Conservation (phyloP, 2,888 invertebrate genomes). For the Leptogaster cylindrica region DNA sequence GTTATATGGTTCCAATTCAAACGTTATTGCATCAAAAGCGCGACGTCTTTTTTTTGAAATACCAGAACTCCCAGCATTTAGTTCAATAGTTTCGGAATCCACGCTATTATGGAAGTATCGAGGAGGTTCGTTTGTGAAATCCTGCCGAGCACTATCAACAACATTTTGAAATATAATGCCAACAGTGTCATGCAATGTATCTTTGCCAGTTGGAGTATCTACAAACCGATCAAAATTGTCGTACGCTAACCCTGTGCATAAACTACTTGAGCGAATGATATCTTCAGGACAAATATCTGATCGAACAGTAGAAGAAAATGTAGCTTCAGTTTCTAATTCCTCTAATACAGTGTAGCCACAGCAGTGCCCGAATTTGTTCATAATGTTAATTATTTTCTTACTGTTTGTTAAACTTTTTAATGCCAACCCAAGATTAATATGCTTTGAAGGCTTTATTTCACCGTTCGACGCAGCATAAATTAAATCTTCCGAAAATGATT, state of each 20-base stretch:
- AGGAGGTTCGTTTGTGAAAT: neutral
- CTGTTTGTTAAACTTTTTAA: slow-evolving; percentile 53
- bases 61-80: neutral
- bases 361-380: slow-evolving; percentile 55
- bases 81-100: neutral
- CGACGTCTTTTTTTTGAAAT: slow-evolving; percentile 23
- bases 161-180: slow-evolving; percentile 51
- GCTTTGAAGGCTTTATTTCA: slow-evolving; percentile 48
- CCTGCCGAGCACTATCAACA: neutral
- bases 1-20: slow-evolving; percentile 15
- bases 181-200: slow-evolving; percentile 56
- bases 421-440: slow-evolving; percentile 52
- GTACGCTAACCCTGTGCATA: slow-evolving; percentile 52
- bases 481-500: slow-evolving; percentile 24
- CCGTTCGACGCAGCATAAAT: slow-evolving; percentile 9
- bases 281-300: slow-evolving; percentile 50
- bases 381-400: slow-evolving; percentile 51
- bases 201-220: slow-evolving; percentile 54
- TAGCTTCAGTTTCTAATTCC: slow-evolving; percentile 55
- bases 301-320: slow-evolving; percentile 48
- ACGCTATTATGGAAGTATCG: neutral
- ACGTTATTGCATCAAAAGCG: slow-evolving; percentile 31
- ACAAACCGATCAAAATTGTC: slow-evolving; percentile 54
- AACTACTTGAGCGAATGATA: slow-evolving; percentile 44
- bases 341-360: slow-evolving; percentile 52